Conservation (phyloP, 2,113 vertebrate genomes). For the Plotosus lineatus region DNA sequence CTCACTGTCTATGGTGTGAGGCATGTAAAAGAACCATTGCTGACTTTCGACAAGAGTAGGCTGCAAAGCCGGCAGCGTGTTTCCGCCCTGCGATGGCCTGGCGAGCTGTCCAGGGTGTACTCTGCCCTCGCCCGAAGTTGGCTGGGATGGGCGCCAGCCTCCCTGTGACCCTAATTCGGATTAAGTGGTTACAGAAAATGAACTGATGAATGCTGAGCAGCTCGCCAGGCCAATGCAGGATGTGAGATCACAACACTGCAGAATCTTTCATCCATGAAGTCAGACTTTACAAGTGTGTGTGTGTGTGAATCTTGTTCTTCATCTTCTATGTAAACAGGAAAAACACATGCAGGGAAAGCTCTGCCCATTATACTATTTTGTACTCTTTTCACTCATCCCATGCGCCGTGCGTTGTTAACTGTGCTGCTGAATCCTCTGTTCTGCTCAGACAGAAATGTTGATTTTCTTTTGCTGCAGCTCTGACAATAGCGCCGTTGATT, state of each 20-base stretch:
- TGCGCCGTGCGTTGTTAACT: background rate
- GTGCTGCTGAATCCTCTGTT: background rate
- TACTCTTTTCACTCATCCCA: background rate
- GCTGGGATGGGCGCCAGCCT: too few species aligned
- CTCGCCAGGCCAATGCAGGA: too few species aligned
- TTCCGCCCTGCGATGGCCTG: too few species aligned
- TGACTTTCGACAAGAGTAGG: too few species aligned
- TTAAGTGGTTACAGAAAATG: too few species aligned
- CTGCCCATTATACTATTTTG: constrained; percentile 1
- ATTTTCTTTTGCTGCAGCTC: background rate
- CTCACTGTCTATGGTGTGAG: too few species aligned
- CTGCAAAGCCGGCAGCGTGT: too few species aligned
- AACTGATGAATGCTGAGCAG: too few species aligned
- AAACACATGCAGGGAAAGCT: constrained; percentile 26
- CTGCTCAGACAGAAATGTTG: background rate
- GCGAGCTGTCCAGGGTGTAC: too few species aligned
- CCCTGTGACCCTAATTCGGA: too few species aligned
- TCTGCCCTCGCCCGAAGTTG: too few species aligned
- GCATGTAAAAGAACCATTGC: too few species aligned
- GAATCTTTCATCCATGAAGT: constrained; percentile 34
- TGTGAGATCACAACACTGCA: background rate
- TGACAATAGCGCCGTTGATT: background rate
- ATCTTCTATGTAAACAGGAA: constrained; percentile 21
- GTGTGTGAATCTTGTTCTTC: constrained; percentile 11
- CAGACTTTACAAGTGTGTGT: constrained; percentile 8